Base-by-base conservation (phyloP, 2,113 vertebrate genomes). In the Oostethus manadensis region DNA sequence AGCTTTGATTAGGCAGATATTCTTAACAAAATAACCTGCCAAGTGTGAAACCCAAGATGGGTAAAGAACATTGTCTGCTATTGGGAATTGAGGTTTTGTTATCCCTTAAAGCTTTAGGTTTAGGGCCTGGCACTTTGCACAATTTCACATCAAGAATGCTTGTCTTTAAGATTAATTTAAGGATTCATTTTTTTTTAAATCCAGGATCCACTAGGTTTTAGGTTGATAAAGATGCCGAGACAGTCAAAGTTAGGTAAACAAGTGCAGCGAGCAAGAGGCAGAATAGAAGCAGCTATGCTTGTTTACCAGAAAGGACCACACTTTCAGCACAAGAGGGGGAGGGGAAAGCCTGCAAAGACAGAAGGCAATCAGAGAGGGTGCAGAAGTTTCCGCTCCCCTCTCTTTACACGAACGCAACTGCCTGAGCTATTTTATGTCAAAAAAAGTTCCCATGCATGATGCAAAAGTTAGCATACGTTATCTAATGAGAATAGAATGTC, bases 241-340 rank as follows among this genome's bases (percentile, higher is more conserved):
- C 64, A 68, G 47, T 60, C 15, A 53, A 26, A 38, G 60, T 43
- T 33, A 58, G n/a, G 21, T 17, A 45, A 22, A 18, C 61, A 64
- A 16, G 63, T 43, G 54, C 49, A 70, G 48, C 64, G 51, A 4
- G 59, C 43, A 70, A 64, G 53, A 64, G 68, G 51, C 68, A 74
- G 73, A 77, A 77, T 81, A 75, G 75, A 71, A 56, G 76, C 38
- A 78, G 70, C 79, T 78, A 86, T 77, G 79, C 80, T 86, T 86
- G 86, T 87, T 87, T 87, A 86, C 86, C 79, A 79, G 81, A 86
- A 80, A 76, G 74, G 76, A 76, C 73, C 86, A 86, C 74, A 84
- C 73, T 71, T 68, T 64, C 57, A 76, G 71, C 71, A 68, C 26
- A 13, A 42, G 60, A 49, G 79, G 82, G 79, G 79, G 79, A 78